Percentiles rank a stretch among this genome's conserved stretches.
phyloP scores from a whole-genome alignment of 2,797 vertebrate species.

The Eulemur albifrons region DNA sequence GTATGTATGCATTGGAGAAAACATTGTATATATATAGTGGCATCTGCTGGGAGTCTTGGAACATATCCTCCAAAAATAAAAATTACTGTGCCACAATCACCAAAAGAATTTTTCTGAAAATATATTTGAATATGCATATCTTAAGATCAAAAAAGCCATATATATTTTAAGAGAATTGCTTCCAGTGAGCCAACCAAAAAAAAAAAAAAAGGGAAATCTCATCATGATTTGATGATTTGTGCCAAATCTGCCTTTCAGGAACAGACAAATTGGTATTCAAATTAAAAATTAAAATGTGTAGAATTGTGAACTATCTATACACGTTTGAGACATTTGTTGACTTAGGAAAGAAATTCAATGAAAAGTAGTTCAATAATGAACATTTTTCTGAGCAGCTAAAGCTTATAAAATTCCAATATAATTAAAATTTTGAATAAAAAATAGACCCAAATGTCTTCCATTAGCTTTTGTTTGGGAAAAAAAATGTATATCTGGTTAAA shows the following conservation, averaged over 20 bases:
- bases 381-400: background rate
- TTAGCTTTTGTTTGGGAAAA: background rate
- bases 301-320: background rate
- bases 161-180: background rate
- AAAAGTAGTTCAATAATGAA: background rate
- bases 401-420: background rate
- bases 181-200: background rate
- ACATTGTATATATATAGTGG: background rate
- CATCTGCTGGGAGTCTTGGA: background rate
- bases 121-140: background rate
- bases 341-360: background rate
- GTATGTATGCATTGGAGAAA: background rate
- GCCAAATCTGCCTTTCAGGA: background rate
- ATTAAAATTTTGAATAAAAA: background rate
- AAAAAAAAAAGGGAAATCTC: background rate
- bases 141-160: background rate
- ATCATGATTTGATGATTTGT: background rate
- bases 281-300: background rate
- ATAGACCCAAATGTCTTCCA: background rate
- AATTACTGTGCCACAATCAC: background rate
- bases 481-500: background rate
- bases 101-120: background rate
- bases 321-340: background rate
- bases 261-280: background rate
- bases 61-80: background rate